Evolutionary conservation across 2,888 invertebrate genomes (phyloP), one percentile per base, ranked within the genome.

Genomic region (Arctia plantaginis): DNA sequence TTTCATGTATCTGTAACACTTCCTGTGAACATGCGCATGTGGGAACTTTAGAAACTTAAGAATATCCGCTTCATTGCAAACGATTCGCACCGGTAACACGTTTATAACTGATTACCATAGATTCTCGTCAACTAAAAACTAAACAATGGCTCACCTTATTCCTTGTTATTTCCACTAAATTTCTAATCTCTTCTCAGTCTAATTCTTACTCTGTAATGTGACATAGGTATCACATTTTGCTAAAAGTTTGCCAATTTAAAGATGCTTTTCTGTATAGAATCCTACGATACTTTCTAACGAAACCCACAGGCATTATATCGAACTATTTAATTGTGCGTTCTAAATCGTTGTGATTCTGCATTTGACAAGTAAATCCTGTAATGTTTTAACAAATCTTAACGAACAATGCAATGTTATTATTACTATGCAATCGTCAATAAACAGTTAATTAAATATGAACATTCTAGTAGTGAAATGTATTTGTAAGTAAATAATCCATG

Each of bases 11-110:
- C 51, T 75, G 70, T 47, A 27, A 65, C 66, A 75, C 73, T 82
- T 79, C 75, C 74, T 80, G 75, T 51, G 62, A 15, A 66, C 71
- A 69, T 66, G 33, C 66, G 23, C 72, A 73, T 79, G 78, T 81
- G 79, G 47, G 80, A 80, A 84, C 71, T 78, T 72, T 75, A 69
- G 66, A 77, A 71, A 77, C 76, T 67, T 72, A 62, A 74, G 84
- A 85, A 83, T 81, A 85, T 84, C 82, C 85, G 85, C 77, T 84
- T 79, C 77, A 77, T 83, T 68, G 77, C 80, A 65, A 62, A 80
- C 77, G 79, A 78, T 77, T 81, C 76, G 74, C 79, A 69, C 67
- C 73, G 66, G 71, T 77, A 81, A 82, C 70, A 73, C 73, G 68
- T 83, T 75, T 72, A 70, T 76, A 81, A 71, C 66, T 76, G 41